Evolutionary conservation across 2,113 vertebrate species (phyloP).

Genomic region (Oreochromis niloticus): DNA sequence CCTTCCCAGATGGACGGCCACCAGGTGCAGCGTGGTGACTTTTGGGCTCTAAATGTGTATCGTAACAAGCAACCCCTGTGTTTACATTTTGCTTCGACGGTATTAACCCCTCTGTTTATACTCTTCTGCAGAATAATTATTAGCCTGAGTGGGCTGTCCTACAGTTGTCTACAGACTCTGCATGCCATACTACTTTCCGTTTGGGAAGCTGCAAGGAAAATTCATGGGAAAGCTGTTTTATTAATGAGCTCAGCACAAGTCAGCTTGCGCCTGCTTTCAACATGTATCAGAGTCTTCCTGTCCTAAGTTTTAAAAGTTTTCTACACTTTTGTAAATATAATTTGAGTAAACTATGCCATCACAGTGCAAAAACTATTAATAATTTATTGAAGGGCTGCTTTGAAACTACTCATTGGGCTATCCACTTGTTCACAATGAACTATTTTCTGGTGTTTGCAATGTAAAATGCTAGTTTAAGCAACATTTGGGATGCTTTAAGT

Average conservation of each 20-base stretch:
- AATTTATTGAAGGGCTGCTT: background rate
- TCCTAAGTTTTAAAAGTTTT: background rate
- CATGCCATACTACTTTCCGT: background rate
- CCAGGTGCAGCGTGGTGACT: background rate
- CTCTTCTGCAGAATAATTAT: constrained; percentile 5
- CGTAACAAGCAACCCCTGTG: background rate
- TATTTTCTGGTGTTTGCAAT: background rate
- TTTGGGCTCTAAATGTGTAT: background rate
- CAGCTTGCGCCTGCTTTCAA: background rate
- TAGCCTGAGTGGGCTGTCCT: background rate
- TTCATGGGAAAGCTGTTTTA: background rate
- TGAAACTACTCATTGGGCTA: background rate
- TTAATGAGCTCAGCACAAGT: background rate
- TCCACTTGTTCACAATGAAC: background rate
- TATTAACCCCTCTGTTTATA: constrained; percentile 1
- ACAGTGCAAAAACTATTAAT: background rate
- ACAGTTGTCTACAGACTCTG: background rate
- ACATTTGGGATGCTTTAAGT: background rate
- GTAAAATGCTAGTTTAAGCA: background rate
- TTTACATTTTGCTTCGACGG: background rate
- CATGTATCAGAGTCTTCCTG: background rate
- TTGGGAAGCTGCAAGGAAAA: background rate
- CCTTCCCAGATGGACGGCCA: background rate
- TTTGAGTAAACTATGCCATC: background rate
- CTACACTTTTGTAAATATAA: background rate